A percentile compares a stretch with the other conserved stretches of the same genome.
Conservation (phyloP, 2,888 invertebrate species). For the Tenodera sinensis region DNA sequence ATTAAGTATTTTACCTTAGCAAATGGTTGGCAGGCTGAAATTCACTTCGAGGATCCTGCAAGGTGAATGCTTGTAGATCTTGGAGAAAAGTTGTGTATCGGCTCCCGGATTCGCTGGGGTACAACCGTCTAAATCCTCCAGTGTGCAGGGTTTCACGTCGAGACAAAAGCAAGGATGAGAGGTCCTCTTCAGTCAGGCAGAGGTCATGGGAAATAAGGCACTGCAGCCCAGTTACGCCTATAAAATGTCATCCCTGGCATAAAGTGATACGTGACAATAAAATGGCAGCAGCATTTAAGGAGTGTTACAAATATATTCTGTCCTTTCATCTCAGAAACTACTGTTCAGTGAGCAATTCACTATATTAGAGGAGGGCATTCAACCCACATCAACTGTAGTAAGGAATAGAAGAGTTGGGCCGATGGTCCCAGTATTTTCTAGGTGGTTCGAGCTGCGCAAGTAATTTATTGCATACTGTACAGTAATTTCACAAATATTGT, state of each 20-base stretch:
- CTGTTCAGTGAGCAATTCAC: too few species aligned
- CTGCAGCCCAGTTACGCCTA: conserved; percentile 35
- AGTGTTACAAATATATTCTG: background rate
- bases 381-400: too few species aligned
- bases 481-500: too few species aligned
- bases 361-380: too few species aligned
- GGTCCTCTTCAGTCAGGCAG: conserved; percentile 40
- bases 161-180: conserved; percentile 38
- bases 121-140: conserved; percentile 37
- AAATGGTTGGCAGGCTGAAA: conserved; percentile 9
- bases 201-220: conserved; percentile 39
- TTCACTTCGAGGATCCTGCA: conserved; percentile 2
- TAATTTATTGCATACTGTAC: too few species aligned
- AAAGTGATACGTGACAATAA: background rate
- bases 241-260: background rate
- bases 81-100: conserved; percentile 16
- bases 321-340: too few species aligned
- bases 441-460: too few species aligned
- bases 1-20: conserved; percentile 10
- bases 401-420: too few species aligned
- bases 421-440: too few species aligned
- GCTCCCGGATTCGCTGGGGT: conserved; percentile 26
- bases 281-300: background rate
- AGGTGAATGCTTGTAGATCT: conserved; percentile 3
- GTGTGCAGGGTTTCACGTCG: conserved; percentile 38